Evolutionary conservation across 2,797 vertebrate genomes (phyloP).

Genomic region (Parauchenoglanis ngamensis): DNA sequence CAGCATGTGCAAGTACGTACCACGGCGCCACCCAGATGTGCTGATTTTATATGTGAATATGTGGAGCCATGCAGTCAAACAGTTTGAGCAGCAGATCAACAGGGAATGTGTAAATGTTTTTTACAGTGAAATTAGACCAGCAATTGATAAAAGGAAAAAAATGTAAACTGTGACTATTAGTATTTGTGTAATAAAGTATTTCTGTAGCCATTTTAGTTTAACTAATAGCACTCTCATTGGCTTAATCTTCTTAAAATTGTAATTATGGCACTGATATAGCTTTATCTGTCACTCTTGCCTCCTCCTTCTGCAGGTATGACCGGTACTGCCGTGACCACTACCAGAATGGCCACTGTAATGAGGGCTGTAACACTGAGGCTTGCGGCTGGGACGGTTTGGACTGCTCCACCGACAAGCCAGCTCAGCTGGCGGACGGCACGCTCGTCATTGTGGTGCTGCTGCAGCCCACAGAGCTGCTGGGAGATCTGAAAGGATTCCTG

Average conservation of each 20-base stretch:
- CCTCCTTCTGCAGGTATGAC: slow-evolving; percentile 78
- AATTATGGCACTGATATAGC: background rate
- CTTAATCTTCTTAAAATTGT: background rate
- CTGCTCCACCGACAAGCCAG: slow-evolving; percentile 75
- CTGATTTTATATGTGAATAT: background rate
- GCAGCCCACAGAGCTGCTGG: slow-evolving; percentile 84
- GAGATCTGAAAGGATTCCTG: slow-evolving; percentile 84
- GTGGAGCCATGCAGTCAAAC: background rate
- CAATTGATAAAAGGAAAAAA: background rate
- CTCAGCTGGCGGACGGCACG: slow-evolving; percentile 79
- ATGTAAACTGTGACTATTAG: too few relatives aligned
- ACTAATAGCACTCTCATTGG: background rate
- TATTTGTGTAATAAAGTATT: background rate
- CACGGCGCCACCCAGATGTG: background rate
- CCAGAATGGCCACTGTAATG: slow-evolving; percentile 83
- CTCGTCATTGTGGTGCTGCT: slow-evolving; percentile 88
- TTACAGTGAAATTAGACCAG: background rate
- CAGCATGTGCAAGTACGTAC: slow-evolving; percentile 83
- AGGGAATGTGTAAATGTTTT: background rate
- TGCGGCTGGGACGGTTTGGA: slow-evolving; percentile 95
- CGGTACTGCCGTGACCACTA: slow-evolving; percentile 91
- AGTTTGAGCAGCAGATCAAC: background rate
- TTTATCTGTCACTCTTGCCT: slow-evolving; percentile 28
- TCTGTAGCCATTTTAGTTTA: background rate
- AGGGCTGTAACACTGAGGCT: slow-evolving; percentile 87